phyloP scores from a whole-genome alignment of 1,140 invertebrate genomes.

The Heterodera schachtii region DNA sequence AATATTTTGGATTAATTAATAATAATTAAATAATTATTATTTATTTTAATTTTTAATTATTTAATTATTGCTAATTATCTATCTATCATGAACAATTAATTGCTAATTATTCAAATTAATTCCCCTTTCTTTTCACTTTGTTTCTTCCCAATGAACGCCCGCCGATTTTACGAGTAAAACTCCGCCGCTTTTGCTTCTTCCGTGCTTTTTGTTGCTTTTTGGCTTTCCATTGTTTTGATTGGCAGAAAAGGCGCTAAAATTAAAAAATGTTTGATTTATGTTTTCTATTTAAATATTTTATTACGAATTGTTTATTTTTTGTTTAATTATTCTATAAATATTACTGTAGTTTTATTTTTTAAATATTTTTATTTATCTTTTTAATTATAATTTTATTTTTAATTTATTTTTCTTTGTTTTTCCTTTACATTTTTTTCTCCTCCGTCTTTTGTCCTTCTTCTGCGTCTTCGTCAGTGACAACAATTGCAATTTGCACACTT shows the following conservation, averaged over 20 bases:
- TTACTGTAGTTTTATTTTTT: no score
- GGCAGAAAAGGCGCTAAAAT: neutral
- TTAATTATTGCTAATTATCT: no score
- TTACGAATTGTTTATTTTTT: neutral
- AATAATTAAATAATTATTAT: no score
- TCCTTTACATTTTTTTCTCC: no score
- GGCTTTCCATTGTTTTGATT: neutral
- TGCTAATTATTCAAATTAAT: neutral
- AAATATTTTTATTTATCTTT: neutral
- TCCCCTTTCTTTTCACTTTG: no score
- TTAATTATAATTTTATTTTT: neutral
- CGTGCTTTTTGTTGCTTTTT: neutral
- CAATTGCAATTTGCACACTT: no score
- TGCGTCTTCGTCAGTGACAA: no score
- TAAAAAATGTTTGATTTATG: neutral
- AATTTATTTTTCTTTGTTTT: no score
- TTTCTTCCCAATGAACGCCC: neutral
- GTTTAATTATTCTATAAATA: neutral
- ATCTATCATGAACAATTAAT: neutral
- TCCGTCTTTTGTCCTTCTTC: neutral
- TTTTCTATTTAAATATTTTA: no score
- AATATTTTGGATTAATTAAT: no score
- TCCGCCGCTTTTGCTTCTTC: conserved; percentile 2
- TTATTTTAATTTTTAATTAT: no score
- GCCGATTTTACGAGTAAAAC: neutral